Evolutionary conservation across 2,888 invertebrate species (phyloP).

Genomic region (Mythimna lalbum): DNA sequence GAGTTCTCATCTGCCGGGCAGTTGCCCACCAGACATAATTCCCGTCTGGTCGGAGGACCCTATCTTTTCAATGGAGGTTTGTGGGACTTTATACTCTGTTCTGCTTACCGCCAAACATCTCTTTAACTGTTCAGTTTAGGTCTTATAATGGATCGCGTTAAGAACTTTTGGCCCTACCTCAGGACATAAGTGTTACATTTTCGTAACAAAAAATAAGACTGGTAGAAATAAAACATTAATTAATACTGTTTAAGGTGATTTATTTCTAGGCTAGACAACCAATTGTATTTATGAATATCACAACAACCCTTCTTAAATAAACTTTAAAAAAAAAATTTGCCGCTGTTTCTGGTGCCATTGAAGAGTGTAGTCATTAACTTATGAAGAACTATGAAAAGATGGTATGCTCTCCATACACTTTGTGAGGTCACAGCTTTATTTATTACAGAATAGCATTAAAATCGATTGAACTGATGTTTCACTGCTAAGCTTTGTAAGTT

Average conservation of each 20-base stretch:
- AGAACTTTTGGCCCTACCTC: neutral
- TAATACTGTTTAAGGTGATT: neutral
- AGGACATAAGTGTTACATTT: neutral
- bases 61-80: too few species aligned
- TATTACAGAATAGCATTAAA: neutral
- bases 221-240: neutral
- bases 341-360: neutral
- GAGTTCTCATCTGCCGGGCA: too few species aligned
- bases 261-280: neutral
- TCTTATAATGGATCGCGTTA: too few species aligned
- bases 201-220: neutral
- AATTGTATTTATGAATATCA: neutral
- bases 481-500: constrained; percentile 27
- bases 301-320: neutral
- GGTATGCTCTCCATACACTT: neutral
- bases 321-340: neutral
- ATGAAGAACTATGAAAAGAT: too few species aligned
- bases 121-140: too few species aligned
- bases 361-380: neutral
- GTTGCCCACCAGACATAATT: too few species aligned
- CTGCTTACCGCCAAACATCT: too few species aligned
- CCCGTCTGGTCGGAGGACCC: too few species aligned
- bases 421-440: neutral
- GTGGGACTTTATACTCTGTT: too few species aligned
- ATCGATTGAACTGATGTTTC: neutral